Evolutionary conservation across 2,888 invertebrate species (phyloP).

Genomic region (Acanthosepion pharaonis): DNA sequence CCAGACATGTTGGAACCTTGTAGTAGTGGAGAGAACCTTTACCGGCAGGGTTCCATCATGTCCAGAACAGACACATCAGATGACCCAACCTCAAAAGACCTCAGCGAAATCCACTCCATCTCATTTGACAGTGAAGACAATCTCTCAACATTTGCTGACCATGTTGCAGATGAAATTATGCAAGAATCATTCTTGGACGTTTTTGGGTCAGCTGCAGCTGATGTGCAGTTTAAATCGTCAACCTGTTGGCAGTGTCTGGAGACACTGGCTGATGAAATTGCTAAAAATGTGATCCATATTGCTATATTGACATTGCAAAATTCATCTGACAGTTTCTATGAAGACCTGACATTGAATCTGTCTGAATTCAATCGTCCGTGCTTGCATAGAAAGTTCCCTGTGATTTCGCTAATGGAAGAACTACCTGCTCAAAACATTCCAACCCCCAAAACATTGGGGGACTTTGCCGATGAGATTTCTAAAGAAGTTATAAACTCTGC

Average conservation of each 20-base stretch:
- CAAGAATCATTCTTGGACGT: conserved; percentile 54
- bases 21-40: conserved; percentile 10
- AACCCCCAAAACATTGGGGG: neutral
- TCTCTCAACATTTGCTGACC: conserved; percentile 58
- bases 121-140: conserved; percentile 48
- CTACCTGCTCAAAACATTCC: conserved; percentile 42
- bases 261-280: conserved; percentile 47
- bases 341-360: conserved; percentile 37
- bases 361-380: conserved; percentile 6
- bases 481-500: conserved; percentile 38
- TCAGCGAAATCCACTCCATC: conserved; percentile 42
- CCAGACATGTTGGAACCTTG: neutral
- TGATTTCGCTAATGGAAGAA: conserved; percentile 56
- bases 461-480: conserved; percentile 39
- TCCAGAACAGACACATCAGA: conserved; percentile 52
- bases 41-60: conserved; percentile 48
- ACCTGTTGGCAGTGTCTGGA: conserved; percentile 34
- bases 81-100: conserved; percentile 41
- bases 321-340: neutral
- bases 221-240: conserved; percentile 14
- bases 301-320: conserved; percentile 45
- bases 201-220: conserved; percentile 41
- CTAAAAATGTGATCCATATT: conserved; percentile 47
- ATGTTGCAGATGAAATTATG: conserved; percentile 55
- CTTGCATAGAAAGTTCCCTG: conserved; percentile 43